Evolutionary conservation across 1,140 invertebrate genomes (phyloP), one percentile per base, ranked within the genome.

Genomic region (Wiebesia pumilae): DNA sequence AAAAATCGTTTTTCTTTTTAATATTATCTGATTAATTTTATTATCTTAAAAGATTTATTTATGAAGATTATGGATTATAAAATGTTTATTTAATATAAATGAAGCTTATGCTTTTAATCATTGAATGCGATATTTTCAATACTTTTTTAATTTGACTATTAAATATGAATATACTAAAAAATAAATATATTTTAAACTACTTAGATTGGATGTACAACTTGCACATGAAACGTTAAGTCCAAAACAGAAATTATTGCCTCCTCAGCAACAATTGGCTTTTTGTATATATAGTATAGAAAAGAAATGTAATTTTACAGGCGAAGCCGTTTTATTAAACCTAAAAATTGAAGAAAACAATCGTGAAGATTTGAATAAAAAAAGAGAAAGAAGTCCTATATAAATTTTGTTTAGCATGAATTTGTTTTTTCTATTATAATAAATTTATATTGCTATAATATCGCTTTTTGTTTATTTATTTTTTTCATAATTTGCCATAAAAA

Each of bases 251-350:
- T 83, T 85, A 40, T 90, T 87, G 81, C 83, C 87, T 47, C 38
- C 82, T 58, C 75, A 69, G 40, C 90, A 91, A 30, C 84, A 87
- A 9, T 89, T 93, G 30, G 89, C 92, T 33, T 88, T 93, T 30
- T 92, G 91, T 80, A 81, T 92, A 30, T 93, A 93, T 79, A 82
- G 90, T 38, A 87, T 93, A 75, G 93, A 93, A 85, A 87, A 87
- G 81, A 81, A 90, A 33, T 83, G 87, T 86, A 84, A 93, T 84
- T 93, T 93, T 87, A 89, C 85, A 3, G 92, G 92, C 0, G 89
- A 92, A 21, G 91, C 88, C 38, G 83, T 93, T n/a, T 93, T n/a
- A n/a, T n/a, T 78, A 84, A 24, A 21, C 38, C 2, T 2, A 54
- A 21, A 33, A 35, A 33, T 54, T 10, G 10, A 54, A 54, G 19